A percentile compares a stretch with the other conserved stretches of the same genome.
These are phyloP conservation scores for Yoshiicerus persimilis DNA, from an alignment of 1,140 invertebrate species.

Conservation along the genomic window DNA sequence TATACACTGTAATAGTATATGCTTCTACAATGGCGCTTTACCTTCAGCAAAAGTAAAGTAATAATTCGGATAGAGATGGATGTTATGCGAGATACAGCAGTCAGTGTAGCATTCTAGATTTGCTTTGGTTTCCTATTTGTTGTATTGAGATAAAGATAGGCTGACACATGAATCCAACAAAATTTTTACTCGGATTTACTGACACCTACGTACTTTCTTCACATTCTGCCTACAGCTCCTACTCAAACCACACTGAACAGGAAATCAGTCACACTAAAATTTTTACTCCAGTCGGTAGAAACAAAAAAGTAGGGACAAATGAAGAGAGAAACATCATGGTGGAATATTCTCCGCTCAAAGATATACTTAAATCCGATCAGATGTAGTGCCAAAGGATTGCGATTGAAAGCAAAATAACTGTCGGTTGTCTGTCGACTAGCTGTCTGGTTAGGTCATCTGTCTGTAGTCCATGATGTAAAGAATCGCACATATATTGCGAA, in stretches of 20 bases:
- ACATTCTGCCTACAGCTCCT: background rate
- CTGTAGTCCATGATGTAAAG: background rate
- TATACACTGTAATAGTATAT: background rate
- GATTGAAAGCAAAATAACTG: background rate
- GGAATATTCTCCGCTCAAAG: background rate
- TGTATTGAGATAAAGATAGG: slow-evolving; percentile 31
- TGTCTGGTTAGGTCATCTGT: background rate
- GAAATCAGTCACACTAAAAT: background rate
- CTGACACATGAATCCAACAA: background rate
- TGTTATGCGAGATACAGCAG: background rate
- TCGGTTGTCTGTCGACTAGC: background rate
- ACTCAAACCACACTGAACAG: background rate
- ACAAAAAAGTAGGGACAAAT: background rate
- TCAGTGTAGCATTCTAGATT: background rate
- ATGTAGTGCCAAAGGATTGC: background rate
- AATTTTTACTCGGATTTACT: background rate
- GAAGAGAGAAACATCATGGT: background rate
- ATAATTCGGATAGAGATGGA: background rate
- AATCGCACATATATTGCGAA: no score
- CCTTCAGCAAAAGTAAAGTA: background rate
- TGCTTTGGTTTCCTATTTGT: background rate
- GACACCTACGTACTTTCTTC: background rate
- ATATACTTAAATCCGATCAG: background rate
- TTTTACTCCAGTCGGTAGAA: background rate
- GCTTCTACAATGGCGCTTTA: no score